Evolutionary conservation across 2,113 vertebrate species (phyloP).

Genomic region (Bos indicus): DNA sequence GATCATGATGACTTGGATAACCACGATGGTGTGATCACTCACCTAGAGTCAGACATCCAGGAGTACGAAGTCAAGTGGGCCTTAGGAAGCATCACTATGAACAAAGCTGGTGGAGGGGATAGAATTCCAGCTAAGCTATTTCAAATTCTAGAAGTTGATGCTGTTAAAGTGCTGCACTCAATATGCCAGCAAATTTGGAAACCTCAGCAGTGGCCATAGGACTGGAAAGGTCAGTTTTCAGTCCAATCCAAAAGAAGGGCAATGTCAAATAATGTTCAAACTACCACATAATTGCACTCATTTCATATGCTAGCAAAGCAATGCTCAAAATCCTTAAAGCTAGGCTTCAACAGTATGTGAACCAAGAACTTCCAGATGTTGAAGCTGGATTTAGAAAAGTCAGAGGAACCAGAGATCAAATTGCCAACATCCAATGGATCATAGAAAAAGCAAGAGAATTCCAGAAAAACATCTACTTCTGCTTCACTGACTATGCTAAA

Average conservation of each 20-base stretch:
- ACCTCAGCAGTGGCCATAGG: not conserved
- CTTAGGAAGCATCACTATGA: too few relatives aligned
- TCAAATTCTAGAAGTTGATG: not conserved
- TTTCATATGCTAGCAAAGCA: not conserved
- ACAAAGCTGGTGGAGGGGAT: too few relatives aligned
- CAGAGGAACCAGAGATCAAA: not conserved
- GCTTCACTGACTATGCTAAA: not conserved
- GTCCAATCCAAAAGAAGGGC: not conserved
- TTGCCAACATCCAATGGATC: not conserved
- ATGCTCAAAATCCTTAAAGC: not conserved
- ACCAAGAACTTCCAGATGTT: not conserved
- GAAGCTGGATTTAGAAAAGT: not conserved
- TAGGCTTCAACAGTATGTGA: not conserved
- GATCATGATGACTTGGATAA: not conserved
- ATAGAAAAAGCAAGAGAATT: not conserved
- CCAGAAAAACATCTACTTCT: not conserved
- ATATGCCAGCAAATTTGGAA: not conserved
- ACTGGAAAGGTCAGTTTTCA: not conserved
- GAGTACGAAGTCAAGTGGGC: too few relatives aligned
- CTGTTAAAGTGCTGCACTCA: not conserved
- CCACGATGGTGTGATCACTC: not conserved
- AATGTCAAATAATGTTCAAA: not conserved
- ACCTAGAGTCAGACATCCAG: too few relatives aligned
- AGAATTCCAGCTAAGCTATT: too few relatives aligned
- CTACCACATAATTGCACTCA: not conserved